phyloP scores from a whole-genome alignment of 2,113 vertebrate genomes.

The Hemiscyllium ocellatum region DNA sequence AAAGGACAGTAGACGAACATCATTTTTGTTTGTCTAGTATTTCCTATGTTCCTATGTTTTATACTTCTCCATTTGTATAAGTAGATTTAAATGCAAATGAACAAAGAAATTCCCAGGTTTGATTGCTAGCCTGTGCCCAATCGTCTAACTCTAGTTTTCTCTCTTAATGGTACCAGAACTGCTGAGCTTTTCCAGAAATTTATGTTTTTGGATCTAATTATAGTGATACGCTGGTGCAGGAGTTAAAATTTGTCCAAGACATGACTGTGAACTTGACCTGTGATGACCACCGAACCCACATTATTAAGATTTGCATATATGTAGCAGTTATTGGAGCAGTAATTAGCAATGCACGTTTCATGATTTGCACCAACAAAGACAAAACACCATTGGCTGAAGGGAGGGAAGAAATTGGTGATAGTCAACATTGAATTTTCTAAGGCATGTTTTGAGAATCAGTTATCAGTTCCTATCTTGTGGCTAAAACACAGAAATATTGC shows the following conservation, averaged over 20 bases:
- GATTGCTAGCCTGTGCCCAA: not conserved
- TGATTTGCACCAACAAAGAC: too few species aligned
- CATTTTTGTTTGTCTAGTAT: not conserved
- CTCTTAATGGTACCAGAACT: too few species aligned
- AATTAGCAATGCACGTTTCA: not conserved
- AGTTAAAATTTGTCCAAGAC: not conserved
- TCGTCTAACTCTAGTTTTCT: not conserved
- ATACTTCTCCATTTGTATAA: not conserved
- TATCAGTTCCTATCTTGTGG: too few species aligned
- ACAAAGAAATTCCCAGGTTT: not conserved
- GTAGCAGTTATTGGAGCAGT: not conserved
- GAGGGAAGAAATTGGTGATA: not conserved
- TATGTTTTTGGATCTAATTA: too few species aligned
- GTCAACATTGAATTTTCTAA: not conserved
- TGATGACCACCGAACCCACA: not conserved
- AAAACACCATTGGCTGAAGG: not conserved
- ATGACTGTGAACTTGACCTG: not conserved
- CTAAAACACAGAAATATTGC: not conserved
- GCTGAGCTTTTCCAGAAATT: too few species aligned
- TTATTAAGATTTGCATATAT: not conserved
- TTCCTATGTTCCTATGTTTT: not conserved
- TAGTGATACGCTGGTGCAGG: not conserved
- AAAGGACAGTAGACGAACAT: not conserved
- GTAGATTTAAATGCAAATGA: not conserved
- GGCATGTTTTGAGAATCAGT: not conserved